Evolutionary conservation across 2,888 invertebrate genomes (phyloP), one percentile per base, ranked within the genome.

Genomic region (Cactoblastis cactorum): DNA sequence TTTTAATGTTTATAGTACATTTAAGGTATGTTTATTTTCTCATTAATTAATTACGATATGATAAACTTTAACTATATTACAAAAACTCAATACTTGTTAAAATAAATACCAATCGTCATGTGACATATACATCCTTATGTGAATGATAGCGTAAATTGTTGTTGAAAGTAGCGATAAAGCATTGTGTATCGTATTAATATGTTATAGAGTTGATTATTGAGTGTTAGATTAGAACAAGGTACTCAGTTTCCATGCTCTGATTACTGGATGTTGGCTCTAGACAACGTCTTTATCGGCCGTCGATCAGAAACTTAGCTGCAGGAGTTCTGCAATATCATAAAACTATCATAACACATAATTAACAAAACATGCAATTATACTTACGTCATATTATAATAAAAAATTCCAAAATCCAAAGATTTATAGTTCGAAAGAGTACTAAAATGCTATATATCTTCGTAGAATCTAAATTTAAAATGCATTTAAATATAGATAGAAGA

Each of bases 231-330:
- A 77, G 72, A 77, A 75, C 83, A 77, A 77, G 73, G 79, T 79
- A 81, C 77, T 83, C 85, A 86, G 87, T 83, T 88, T 85, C 85
- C 87, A 89, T 89, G 89, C 87, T 89, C 89, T 89, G 85, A 87
- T 89, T 85, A 85, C 71, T 88, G 89, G 89, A 86, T 89, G 86
- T 89, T 89, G 89, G 84, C 89, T 87, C 85, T 82, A 86, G 85
- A 84, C 83, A 79, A 74, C 79, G 79, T 84, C 86, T 85, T 81
- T 88, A 87, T 87, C 85, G 83, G 74, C n/a, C 74, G 76, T 73
- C 74, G 79, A 89, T 89, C 87, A 82, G 83, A 80, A 77, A 78
- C 72, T 69, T 64, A 69, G 65, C 72, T 63, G 67, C 63, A 65
- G 69, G 71, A 69, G 70, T 62, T 67, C 68, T 72, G 71, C 71